These are phyloP conservation scores for Drosophila paramelanica DNA, from an alignment of 2,888 invertebrate species.

Conservation along the genomic window DNA sequence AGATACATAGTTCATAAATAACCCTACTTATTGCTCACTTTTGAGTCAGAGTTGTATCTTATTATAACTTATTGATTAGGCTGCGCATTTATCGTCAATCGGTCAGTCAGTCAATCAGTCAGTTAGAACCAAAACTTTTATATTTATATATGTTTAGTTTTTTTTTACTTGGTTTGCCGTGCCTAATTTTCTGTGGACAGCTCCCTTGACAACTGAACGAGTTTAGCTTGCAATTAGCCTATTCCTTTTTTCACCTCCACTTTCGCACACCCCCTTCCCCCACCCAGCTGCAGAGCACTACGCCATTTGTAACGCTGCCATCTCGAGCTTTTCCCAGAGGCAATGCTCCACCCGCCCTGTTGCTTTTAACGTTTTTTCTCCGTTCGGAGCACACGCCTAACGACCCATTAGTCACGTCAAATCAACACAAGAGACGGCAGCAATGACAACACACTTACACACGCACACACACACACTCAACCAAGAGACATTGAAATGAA, in stretches of 20 bases:
- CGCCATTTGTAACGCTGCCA: slow-evolving; percentile 60
- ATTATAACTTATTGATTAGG: too few species aligned
- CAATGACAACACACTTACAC: slow-evolving; percentile 5
- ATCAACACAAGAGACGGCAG: slow-evolving; percentile 57
- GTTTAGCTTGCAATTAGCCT: slow-evolving; percentile 37
- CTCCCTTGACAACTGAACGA: background rate
- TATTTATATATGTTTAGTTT: too few species aligned
- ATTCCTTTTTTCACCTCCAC: background rate
- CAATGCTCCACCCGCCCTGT: background rate
- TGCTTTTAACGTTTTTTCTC: slow-evolving; percentile 34
- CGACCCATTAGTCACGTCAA: slow-evolving; percentile 76
- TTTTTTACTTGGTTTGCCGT: background rate
- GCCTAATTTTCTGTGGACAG: background rate
- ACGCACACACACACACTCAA: slow-evolving; percentile 3
- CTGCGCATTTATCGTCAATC: too few species aligned
- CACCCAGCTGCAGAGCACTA: background rate
- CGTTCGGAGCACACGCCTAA: slow-evolving; percentile 55
- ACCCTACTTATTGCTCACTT: too few species aligned
- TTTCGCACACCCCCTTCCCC: too few species aligned
- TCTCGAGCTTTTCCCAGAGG: slow-evolving; percentile 40
- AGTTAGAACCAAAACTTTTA: too few species aligned
- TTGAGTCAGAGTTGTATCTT: too few species aligned
- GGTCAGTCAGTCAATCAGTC: too few species aligned
- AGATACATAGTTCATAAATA: too few species aligned
- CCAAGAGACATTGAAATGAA: slow-evolving; percentile 15